Percentiles rank a stretch among this genome's conserved stretches.
Conservation (phyloP, 1,140 invertebrate species). For the Cardiocondyla obscurior region DNA sequence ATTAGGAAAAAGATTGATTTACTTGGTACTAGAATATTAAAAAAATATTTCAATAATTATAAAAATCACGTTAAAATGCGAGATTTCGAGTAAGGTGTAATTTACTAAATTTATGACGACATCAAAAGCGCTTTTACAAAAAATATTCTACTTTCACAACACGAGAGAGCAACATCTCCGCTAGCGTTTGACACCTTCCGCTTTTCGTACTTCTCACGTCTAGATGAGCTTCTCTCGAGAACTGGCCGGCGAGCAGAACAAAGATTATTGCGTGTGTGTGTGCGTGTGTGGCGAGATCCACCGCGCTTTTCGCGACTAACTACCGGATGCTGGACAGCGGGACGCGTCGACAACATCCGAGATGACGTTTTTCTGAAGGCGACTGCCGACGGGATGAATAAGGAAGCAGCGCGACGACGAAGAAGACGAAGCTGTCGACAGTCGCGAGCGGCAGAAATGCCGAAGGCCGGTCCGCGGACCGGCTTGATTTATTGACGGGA, state of each 20-base stretch:
- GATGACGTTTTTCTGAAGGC: conserved; percentile 52
- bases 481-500: conserved; percentile 84
- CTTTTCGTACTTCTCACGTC: background rate
- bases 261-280: background rate
- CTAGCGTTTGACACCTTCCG: background rate
- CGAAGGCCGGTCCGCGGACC: conserved; percentile 69
- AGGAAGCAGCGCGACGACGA: conserved; percentile 62
- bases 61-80: background rate
- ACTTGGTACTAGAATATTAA: background rate
- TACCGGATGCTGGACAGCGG: background rate
- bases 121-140: background rate
- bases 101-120: background rate
- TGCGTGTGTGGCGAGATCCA: background rate
- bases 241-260: background rate
- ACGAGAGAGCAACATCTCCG: background rate
- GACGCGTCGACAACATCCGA: conserved; percentile 12
- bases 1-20: background rate
- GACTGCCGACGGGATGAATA: conserved; percentile 65
- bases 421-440: conserved; percentile 48
- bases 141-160: background rate
- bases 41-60: too few relatives aligned
- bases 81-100: background rate
- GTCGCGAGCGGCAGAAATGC: conserved; percentile 71
- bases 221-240: background rate
- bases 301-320: background rate